A percentile compares a stretch with the other conserved stretches of the same genome.
Evolutionary conservation across 1,140 invertebrate genomes (phyloP).

Genomic region (Chlorops oryzae): DNA sequence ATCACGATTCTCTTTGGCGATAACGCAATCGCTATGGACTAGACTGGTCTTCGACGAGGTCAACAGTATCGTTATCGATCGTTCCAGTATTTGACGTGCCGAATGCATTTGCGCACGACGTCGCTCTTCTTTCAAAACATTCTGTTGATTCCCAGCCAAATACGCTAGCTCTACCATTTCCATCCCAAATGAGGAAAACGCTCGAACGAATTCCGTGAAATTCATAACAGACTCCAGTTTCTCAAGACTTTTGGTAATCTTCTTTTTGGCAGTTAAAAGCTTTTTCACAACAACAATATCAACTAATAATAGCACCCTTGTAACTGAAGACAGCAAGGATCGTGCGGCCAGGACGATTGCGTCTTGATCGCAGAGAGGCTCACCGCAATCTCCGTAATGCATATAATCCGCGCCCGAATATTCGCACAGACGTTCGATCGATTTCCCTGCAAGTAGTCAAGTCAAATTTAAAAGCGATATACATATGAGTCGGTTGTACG

Average conservation of each 20-base stretch:
- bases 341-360: constrained; percentile 86
- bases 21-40: constrained; percentile 88
- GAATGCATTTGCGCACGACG: constrained; percentile 91
- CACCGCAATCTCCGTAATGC: constrained; percentile 42
- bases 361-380: constrained; percentile 59
- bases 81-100: constrained; percentile 87
- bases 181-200: constrained; percentile 95
- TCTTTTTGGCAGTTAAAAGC: constrained; percentile 90
- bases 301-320: constrained; percentile 93
- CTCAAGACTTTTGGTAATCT: constrained; percentile 80
- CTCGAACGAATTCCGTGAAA: constrained; percentile 98
- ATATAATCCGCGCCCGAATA: constrained; percentile 62
- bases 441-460: constrained; percentile 32
- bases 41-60: constrained; percentile 94
- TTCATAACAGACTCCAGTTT: constrained; percentile 90
- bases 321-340: constrained; percentile 89
- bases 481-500: too few species aligned
- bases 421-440: constrained; percentile 85
- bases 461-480: too few species aligned
- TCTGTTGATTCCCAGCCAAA: constrained; percentile 74
- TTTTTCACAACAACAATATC: constrained; percentile 98
- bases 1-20: constrained; percentile 89
- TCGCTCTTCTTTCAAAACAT: constrained; percentile 84
- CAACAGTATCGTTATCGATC: constrained; percentile 96
- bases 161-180: constrained; percentile 98